A percentile compares a stretch with the other conserved stretches of the same genome.
These are phyloP conservation scores for Rhadinocentrus ornatus DNA, from an alignment of 2,797 vertebrate species.

Conservation along the genomic window DNA sequence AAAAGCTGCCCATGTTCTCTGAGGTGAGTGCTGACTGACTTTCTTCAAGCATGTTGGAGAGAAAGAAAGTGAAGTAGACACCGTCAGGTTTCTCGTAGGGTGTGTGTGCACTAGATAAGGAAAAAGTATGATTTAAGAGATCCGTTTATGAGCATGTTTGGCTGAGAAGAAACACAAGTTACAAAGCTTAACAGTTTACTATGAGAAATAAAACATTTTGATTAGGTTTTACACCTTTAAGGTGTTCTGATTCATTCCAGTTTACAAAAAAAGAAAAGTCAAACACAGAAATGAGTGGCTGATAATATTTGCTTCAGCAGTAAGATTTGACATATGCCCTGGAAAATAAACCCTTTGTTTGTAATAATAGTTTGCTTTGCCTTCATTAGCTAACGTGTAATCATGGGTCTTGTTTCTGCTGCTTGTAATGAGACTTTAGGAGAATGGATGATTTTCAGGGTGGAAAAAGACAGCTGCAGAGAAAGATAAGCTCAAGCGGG, in stretches of 20 bases:
- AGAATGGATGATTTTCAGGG: slow-evolving; percentile 59
- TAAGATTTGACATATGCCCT: neutral
- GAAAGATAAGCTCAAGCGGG: neutral
- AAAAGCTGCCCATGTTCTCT: slow-evolving; percentile 99
- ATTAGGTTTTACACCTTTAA: neutral
- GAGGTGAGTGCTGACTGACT: slow-evolving; percentile 82
- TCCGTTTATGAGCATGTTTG: too few relatives aligned
- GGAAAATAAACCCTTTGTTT: slow-evolving; percentile 6
- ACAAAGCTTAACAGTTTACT: too few relatives aligned
- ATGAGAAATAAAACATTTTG: too few relatives aligned
- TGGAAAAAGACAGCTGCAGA: slow-evolving; percentile 19
- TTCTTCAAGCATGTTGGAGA: neutral
- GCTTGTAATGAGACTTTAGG: slow-evolving; percentile 45
- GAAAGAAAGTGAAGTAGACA: neutral
- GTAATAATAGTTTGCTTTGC: slow-evolving; percentile 8
- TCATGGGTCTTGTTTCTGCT: slow-evolving; percentile 39
- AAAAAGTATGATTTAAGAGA: too few relatives aligned
- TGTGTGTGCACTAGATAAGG: neutral
- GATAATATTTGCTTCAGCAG: neutral
- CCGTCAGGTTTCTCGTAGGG: neutral
- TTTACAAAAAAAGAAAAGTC: too few relatives aligned
- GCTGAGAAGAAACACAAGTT: neutral
- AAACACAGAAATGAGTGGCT: neutral
- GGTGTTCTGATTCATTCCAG: neutral
- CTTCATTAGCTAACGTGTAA: slow-evolving; percentile 48